A percentile compares a stretch with the other conserved stretches of the same genome.
These are phyloP conservation scores for Mesocricetus auratus DNA, from an alignment of 2,113 vertebrate species.

Conservation along the genomic window DNA sequence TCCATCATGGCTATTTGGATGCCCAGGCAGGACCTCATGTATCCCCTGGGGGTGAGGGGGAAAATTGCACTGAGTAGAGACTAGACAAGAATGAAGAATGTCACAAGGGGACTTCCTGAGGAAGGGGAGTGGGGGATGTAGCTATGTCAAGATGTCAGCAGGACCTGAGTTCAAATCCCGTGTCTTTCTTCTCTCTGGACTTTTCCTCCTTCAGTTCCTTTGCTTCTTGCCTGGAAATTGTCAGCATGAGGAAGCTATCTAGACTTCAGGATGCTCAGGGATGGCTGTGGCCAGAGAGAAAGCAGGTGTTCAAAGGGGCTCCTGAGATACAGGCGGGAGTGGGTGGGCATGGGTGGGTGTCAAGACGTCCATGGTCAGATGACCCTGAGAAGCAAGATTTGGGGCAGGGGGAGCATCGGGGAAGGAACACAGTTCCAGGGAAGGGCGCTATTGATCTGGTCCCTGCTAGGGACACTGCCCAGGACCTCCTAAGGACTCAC, in stretches of 20 bases:
- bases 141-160: not conserved
- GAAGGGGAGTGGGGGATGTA: fast-evolving
- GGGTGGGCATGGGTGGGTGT: not conserved
- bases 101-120: not conserved
- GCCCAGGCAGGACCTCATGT: slow-evolving; percentile 44
- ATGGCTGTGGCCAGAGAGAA: fast-evolving
- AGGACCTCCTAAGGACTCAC: not conserved
- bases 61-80: slow-evolving; percentile 56
- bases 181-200: not conserved
- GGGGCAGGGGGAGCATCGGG: not conserved
- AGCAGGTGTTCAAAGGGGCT: fast-evolving
- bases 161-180: not conserved
- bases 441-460: not conserved
- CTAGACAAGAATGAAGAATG: not conserved
- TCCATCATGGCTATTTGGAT: slow-evolving; percentile 63
- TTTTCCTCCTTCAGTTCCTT: not conserved
- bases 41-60: fast-evolving
- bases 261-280: not conserved
- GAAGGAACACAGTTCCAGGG: not conserved
- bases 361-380: too few species aligned
- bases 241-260: not conserved
- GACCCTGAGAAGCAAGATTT: not conserved
- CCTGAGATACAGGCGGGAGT: not conserved
- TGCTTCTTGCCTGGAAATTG: not conserved
- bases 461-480: fast-evolving